Percentiles rank a stretch among this genome's conserved stretches.
These are phyloP conservation scores for Cerceris rybyensis DNA, from an alignment of 2,888 invertebrate genomes.

Conservation along the genomic window DNA sequence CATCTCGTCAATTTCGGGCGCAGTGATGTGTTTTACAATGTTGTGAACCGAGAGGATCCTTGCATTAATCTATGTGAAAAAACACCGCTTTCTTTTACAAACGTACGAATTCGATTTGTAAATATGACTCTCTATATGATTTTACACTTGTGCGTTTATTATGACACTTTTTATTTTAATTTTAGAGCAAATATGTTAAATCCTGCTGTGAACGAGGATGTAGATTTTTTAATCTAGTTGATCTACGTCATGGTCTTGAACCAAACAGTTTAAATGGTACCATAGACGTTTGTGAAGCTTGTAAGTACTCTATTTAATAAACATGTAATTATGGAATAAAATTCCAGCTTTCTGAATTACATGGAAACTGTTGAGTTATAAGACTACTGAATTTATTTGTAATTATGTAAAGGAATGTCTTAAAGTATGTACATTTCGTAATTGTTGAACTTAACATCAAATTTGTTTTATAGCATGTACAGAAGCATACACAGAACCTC, in stretches of 20 bases:
- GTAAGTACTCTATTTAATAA: slow-evolving; percentile 64
- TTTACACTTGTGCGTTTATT: neutral
- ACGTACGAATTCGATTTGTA: slow-evolving; percentile 58
- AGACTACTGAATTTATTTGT: no score
- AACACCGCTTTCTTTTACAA: slow-evolving; percentile 61
- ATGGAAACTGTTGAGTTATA: no score
- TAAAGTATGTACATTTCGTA: neutral
- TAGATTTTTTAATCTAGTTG: slow-evolving; percentile 78
- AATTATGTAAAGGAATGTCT: no score
- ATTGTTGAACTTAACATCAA: slow-evolving; percentile 1
- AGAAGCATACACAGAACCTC: slow-evolving; percentile 73
- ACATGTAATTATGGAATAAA: neutral
- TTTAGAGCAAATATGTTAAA: slow-evolving; percentile 70
- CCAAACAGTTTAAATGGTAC: slow-evolving; percentile 72
- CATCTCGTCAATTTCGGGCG: slow-evolving; percentile 40
- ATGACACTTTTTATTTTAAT: slow-evolving; percentile 18
- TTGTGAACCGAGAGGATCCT: slow-evolving; percentile 71
- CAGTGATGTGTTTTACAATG: slow-evolving; percentile 68
- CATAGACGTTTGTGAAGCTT: slow-evolving; percentile 74
- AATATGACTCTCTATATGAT: neutral
- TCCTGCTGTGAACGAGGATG: slow-evolving; percentile 80
- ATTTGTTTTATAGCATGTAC: slow-evolving; percentile 73
- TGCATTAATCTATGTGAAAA: slow-evolving; percentile 75
- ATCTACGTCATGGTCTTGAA: slow-evolving; percentile 70
- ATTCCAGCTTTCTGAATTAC: neutral